Evolutionary conservation across 2,888 invertebrate genomes (phyloP).

Genomic region (Junonia oenone): DNA sequence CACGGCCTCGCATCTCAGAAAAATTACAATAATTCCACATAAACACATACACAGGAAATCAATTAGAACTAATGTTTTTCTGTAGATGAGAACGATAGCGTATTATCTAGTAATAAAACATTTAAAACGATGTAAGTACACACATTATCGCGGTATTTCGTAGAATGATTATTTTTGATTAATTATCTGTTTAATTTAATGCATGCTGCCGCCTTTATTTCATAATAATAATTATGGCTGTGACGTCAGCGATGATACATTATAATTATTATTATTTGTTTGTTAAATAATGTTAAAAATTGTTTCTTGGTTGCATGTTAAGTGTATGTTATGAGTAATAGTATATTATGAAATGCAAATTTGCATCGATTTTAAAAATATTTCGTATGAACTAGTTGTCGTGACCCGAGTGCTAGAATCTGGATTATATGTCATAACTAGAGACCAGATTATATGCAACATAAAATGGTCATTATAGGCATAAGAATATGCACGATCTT

Average conservation of each 20-base stretch:
- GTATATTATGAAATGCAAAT: too few relatives aligned
- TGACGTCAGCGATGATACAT: neutral
- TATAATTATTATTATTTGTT: too few relatives aligned
- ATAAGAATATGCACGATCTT: too few relatives aligned
- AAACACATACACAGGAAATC: neutral
- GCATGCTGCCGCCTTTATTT: neutral
- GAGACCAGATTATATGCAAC: too few relatives aligned
- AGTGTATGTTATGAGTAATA: too few relatives aligned
- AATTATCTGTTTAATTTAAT: neutral
- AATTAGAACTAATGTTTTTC: conserved; percentile 2
- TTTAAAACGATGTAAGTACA: conserved; percentile 2
- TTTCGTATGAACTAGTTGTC: too few relatives aligned
- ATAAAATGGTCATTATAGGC: too few relatives aligned
- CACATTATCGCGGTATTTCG: conserved; percentile 2
- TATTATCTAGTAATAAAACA: neutral
- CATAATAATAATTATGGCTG: neutral
- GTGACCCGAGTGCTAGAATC: too few relatives aligned
- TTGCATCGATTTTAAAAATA: too few relatives aligned
- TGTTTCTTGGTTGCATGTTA: too few relatives aligned
- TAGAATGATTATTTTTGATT: neutral
- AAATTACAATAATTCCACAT: neutral
- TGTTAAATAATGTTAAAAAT: too few relatives aligned
- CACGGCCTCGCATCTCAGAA: neutral
- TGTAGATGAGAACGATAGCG: neutral
- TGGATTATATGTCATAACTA: too few relatives aligned